Evolutionary conservation across 2,113 vertebrate species (phyloP), one percentile per base, ranked within the genome.

Genomic region (Albula goreensis): DNA sequence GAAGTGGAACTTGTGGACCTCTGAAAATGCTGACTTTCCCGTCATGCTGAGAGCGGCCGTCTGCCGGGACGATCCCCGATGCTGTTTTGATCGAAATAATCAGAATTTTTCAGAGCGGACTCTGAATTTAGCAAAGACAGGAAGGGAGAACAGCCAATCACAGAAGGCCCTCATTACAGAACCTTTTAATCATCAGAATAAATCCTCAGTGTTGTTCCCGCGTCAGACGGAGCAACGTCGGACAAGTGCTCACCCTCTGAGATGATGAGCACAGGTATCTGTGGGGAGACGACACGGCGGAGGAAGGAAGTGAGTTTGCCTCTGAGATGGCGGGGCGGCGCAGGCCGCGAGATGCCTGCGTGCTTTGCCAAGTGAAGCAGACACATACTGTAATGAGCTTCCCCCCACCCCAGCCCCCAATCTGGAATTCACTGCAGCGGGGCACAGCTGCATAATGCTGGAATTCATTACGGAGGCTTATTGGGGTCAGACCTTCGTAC

Each of bases 391-490:
- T 87, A 88, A 89, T 86, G 79, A 86, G 57, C 52, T 86, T 51
- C 4, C 1, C 78, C 60, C 60, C 17, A 66, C 60, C 3, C 17
- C 3, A 66, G 60, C 60, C 60, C 83, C 79, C 78, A 22, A 19
- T 83, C 53, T n/a, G 84, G 41, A 85, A 74, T 84, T 17, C n/a
- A 60, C 60, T 84, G 85, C 86, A 90, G 87, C 77, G 83, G 56
- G 81, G 86, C 80, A 81, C 77, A 89, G 89, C 90, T 90, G 88
- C 83, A 87, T 83, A 88, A 89, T 87, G 74, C 77, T 86, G 10
- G 15, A 84, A 87, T 92, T 88, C 83, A 90, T 90, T 90, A 85
- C 85, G 50, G 52, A 85, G 87, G 83, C 90, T 93, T 91, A 90
- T 84, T 91, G 82, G 86, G 90, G 88, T 92, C 86, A 87, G 60